Percentiles rank a stretch among this genome's conserved stretches.
Evolutionary conservation across 2,888 invertebrate genomes (phyloP).

Genomic region (Dorcus hopei): DNA sequence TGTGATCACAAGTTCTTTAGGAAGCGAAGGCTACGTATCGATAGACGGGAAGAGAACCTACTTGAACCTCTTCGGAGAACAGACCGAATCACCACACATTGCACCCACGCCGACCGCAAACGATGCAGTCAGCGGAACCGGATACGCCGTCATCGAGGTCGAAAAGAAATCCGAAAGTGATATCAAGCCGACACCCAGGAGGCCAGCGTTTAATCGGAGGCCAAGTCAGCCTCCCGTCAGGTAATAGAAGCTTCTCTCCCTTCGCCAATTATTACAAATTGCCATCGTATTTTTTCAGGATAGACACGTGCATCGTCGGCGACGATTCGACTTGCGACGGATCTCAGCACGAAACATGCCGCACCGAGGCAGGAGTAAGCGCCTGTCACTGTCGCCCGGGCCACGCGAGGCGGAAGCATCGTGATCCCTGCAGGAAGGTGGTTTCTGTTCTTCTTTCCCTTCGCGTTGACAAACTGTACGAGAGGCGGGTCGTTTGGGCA

Average conservation of each 20-base stretch:
- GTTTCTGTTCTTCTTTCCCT: constrained; percentile 76
- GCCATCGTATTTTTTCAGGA: constrained; percentile 49
- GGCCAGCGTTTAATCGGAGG: constrained; percentile 58
- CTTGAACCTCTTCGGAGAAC: constrained; percentile 76
- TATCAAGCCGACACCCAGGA: constrained; percentile 49
- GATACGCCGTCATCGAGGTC: constrained; percentile 62
- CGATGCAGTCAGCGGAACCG: constrained; percentile 57
- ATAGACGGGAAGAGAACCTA: constrained; percentile 90
- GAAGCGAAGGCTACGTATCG: constrained; percentile 83
- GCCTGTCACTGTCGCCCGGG: constrained; percentile 86
- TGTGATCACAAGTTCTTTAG: constrained; percentile 76
- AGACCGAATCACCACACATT: constrained; percentile 38
- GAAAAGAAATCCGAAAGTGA: constrained; percentile 48
- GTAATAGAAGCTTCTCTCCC: constrained; percentile 36
- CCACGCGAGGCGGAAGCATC: constrained; percentile 65
- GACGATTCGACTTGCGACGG: constrained; percentile 88
- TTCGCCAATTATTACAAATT: not conserved
- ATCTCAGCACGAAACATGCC: constrained; percentile 82
- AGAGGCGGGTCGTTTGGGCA: constrained; percentile 76
- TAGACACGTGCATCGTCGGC: constrained; percentile 92
- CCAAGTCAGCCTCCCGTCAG: constrained; percentile 68
- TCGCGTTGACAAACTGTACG: constrained; percentile 79
- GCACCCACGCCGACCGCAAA: constrained; percentile 25
- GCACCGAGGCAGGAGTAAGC: constrained; percentile 82
- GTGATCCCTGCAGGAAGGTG: constrained; percentile 75